Evolutionary conservation across 2,888 invertebrate genomes (phyloP), one percentile per base, ranked within the genome.

Genomic region (Incurvaria masculella): DNA sequence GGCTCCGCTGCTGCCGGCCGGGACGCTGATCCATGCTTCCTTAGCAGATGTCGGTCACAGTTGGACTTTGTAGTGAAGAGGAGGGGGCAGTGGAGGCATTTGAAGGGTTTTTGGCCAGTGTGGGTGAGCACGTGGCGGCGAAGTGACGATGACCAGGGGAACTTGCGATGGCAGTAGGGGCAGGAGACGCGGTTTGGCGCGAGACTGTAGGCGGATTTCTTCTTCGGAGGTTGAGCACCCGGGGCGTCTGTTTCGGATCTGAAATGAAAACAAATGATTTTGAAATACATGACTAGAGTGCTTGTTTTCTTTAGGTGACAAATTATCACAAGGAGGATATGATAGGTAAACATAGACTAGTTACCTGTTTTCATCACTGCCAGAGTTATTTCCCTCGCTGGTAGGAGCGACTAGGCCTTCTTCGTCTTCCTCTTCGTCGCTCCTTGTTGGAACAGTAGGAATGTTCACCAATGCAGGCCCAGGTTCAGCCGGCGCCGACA

Each of bases 11-110:
- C 62, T 56, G 79, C 66, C 56, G 82, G 61, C 61, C 73, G 57
- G 33, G 80, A 69, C 48, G 80, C 67, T 50, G 79, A 68, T 40
- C 79, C 78, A 63, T 96, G 96, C 62, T 96, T 96, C 33, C 96
- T 81, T 46, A 94, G 72, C 50, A 97, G 73, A 66, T 97, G 97
- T 11, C 97, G 89, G 63, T 97, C 97, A 66, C 97, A 94, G 71
- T 97, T 97, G 8, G 96, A 96, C 66, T 97, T 97, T 1, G 97
- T 97, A 27, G 97, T 97, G 68, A 97, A 97, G 1, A 94, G 85
- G 8, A 97, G 81, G 0, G 93, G 91, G 64, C 97, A 97, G 61
- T 93, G 89, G 1, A 91, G 89, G 68, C 97, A 97, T 63, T 95
- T 94, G 78, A 90, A 97, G 0, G 97, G 97, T 63, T 97, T 97